phyloP scores from a whole-genome alignment of 1,140 invertebrate species.

The Leucophenga varia region DNA sequence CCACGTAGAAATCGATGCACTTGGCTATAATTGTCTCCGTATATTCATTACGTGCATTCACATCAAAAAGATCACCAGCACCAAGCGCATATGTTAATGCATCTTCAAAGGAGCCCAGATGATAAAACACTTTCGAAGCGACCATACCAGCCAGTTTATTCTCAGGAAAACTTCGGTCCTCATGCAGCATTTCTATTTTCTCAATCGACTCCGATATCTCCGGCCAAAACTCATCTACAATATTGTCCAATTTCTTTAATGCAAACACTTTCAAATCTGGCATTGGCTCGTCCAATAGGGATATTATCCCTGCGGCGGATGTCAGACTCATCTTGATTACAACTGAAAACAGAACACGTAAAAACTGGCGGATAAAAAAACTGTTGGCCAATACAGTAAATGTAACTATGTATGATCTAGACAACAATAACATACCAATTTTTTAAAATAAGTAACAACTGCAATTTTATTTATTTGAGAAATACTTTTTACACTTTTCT shows the following conservation, averaged over 20 bases:
- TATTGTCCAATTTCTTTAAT: conserved; percentile 83
- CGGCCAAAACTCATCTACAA: conserved; percentile 98
- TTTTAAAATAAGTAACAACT: conserved; percentile 44
- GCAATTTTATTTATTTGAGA: no score
- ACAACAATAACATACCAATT: no score
- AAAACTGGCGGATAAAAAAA: conserved; percentile 21
- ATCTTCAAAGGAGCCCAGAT: conserved; percentile 94
- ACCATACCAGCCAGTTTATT: conserved; percentile 93
- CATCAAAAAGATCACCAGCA: conserved; percentile 91
- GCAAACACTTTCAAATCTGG: conserved; percentile 93
- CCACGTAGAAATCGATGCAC: conserved; percentile 93
- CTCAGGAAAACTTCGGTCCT: conserved; percentile 85
- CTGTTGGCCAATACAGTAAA: conserved; percentile 26
- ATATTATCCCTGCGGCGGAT: conserved; percentile 84
- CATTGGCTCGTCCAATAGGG: conserved; percentile 91
- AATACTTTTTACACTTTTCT: conserved; percentile 30
- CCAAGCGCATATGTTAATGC: conserved; percentile 92
- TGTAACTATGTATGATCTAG: no score
- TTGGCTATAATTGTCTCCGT: conserved; percentile 96
- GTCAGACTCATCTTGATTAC: conserved; percentile 60
- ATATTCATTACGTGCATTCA: conserved; percentile 91
- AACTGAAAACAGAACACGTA: no score
- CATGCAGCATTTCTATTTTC: conserved; percentile 96
- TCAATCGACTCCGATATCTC: conserved; percentile 97
- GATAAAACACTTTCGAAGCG: conserved; percentile 98